phyloP scores from a whole-genome alignment of 2,797 vertebrate species.

The Falco berigora region DNA sequence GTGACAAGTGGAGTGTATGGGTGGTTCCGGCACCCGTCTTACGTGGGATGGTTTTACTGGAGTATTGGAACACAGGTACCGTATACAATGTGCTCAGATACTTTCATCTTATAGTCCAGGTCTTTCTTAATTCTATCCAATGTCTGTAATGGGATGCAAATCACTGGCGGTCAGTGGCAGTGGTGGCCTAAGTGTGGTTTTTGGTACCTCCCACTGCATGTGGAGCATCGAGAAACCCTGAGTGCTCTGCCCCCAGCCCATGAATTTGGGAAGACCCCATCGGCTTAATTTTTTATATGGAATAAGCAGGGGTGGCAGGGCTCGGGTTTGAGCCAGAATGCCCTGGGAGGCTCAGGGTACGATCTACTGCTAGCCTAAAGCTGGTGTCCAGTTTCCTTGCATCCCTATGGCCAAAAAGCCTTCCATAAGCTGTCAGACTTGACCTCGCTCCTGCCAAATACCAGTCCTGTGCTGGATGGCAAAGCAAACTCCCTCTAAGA shows the following conservation, averaged over 20 bases:
- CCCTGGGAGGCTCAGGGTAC: fast-evolving
- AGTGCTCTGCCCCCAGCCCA: fast-evolving
- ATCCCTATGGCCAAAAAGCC: neutral
- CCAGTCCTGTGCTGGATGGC: neutral
- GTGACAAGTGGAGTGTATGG: slow-evolving; percentile 91
- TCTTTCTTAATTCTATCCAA: neutral
- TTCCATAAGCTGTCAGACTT: neutral
- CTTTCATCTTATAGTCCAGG: fast-evolving
- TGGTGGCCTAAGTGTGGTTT: neutral
- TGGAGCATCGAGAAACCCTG: neutral
- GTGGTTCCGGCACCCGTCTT: slow-evolving; percentile 93
- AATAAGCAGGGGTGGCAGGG: neutral
- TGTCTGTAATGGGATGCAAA: fast-evolving
- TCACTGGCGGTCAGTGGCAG: fast-evolving
- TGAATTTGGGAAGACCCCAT: neutral
- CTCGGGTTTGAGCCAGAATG: fast-evolving
- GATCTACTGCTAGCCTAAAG: neutral
- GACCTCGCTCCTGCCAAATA: neutral
- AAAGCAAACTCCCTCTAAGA: neutral
- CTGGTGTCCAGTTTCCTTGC: neutral
- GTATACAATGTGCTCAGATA: fast-evolving
- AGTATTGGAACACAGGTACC: slow-evolving; percentile 95
- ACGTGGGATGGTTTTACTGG: slow-evolving; percentile 99
- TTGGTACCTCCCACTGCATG: neutral
- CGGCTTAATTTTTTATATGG: neutral